Evolutionary conservation across 1,140 invertebrate genomes (phyloP), one percentile per base, ranked within the genome.

Genomic region (Papilio polytes): DNA sequence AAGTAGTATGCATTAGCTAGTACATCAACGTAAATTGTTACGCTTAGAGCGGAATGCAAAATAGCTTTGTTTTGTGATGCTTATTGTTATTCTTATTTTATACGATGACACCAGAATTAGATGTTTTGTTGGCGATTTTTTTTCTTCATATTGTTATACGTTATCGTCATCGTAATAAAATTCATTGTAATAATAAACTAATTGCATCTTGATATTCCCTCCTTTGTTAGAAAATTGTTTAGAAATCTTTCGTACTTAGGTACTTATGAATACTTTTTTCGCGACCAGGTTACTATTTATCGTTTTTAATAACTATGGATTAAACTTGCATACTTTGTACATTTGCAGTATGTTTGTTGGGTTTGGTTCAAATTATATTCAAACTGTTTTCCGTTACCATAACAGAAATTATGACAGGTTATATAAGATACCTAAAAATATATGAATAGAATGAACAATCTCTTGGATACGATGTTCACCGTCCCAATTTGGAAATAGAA

Each of bases 31-130:
- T 36, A 70, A 70, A 70, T 70, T 12, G 26, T 70, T 70, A 70
- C 26, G 26, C 63, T 70, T 13, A 26, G 63, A 70, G 26, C 26
- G 63, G 63, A 70, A 70, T 70, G 63, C 63, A 70, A 70, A 66
- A 70, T 70, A 70, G 22, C 63, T 70, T 70, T 70, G 63, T 70
- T 70, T 70, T 70, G 63, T 70, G 26, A 70, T 70, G 63, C 63
- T 31, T 70, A 70, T 70, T 70, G 63, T 70, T 70, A 70, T 70
- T 70, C 63, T 70, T 70, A 70, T 70, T 70, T 70, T 70, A 70
- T 15, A 70, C 26, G 63, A 70, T 70, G 63, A 70, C 63, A 70
- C 63, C 31, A 31, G 63, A 70, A 70, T 70, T 70, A 70, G 31
- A 70, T 70, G 63, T 70, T 36, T 70, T 70, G 63, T 70, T 36